Evolutionary conservation across 2,113 vertebrate species (phyloP).

Genomic region (Myrmecobius fasciatus): DNA sequence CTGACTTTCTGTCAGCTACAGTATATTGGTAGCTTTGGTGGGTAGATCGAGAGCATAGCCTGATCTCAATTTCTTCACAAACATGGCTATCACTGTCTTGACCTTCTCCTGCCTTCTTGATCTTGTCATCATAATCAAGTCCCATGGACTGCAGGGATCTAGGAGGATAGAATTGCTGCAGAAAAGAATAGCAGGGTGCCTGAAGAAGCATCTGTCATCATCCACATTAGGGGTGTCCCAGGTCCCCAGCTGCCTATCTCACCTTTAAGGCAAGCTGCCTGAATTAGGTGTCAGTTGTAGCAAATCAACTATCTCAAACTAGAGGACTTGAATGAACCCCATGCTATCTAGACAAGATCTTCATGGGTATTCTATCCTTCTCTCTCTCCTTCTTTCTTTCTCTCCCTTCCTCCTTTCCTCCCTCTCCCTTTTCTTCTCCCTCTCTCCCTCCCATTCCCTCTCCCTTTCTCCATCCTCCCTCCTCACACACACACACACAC

Average conservation of each 20-base stretch:
- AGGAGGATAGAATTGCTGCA: constrained; percentile 94
- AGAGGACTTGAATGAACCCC: constrained; percentile 93
- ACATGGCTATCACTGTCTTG: constrained; percentile 91
- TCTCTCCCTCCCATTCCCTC: too few relatives aligned
- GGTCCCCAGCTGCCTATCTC: constrained; percentile 91
- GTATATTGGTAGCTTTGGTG: constrained; percentile 91
- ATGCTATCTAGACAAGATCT: constrained; percentile 94
- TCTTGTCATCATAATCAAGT: constrained; percentile 93
- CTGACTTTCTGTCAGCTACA: constrained; percentile 95
- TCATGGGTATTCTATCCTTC: constrained; percentile 95
- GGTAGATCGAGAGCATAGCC: constrained; percentile 95
- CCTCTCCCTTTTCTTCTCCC: too few relatives aligned
- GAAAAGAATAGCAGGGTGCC: constrained; percentile 92
- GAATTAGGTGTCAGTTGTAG: constrained; percentile 94
- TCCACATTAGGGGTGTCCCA: constrained; percentile 81
- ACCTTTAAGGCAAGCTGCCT: constrained; percentile 92
- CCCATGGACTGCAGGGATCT: constrained; percentile 93
- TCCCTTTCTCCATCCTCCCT: too few relatives aligned
- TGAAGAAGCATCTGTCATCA: constrained; percentile 91
- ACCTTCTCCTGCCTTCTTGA: constrained; percentile 94
- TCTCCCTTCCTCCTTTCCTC: background rate
- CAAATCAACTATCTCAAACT: constrained; percentile 98
- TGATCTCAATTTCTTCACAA: constrained; percentile 93
- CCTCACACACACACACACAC: too few relatives aligned
- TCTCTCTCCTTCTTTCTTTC: constrained; percentile 23